Base-by-base conservation (phyloP, 2,113 vertebrate species). In the Thamnophis sirtalis region DNA sequence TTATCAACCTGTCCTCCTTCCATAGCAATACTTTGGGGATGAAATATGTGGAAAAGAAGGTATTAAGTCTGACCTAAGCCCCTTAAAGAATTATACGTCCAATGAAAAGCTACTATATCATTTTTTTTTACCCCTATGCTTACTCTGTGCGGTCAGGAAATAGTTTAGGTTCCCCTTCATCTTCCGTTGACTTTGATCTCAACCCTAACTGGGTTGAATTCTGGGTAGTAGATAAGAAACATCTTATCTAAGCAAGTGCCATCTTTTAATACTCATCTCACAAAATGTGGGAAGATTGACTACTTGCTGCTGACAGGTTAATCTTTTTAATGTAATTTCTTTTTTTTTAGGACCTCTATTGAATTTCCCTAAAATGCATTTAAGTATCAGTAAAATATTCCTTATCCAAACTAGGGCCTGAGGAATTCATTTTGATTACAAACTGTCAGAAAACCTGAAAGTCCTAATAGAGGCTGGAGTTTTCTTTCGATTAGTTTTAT, bases 251-350 rank as follows among this genome's bases (percentile, higher is more conserved):
- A 68, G 15, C 22, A 54, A 48, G 38, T 55, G 24, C 11, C 22
- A n/a, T 55, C n/a, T 55, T 56, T 55, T 68, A 28, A 73, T 49
- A 21, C 15, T 24, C 4, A 73, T 13, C 89, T 84, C 3, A 80
- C 7, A 13, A 54, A 54, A 50, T 10, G 19, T 58, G 43, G 43
- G n/a, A 60, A 50, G 63, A 54, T 6, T 88, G 60, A 93, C 43
- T 60, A 91, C 68, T 91, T 88, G 33, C n/a, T 84, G 54, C 17
- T 60, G 86, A 91, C 84, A 87, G 28, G 58, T 91, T 88, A 88
- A 88, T 91, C 22, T 85, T 84, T 38, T 43, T 88, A 24, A 84
- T 53, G 48, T 50, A 54, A 88, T 84, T 88, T 88, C 53, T 60
- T 33, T n/a, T n/a, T 43, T 60, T 88, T 63, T 93, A 88, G n/a